A percentile compares a stretch with the other conserved stretches of the same genome.
These are phyloP conservation scores for Myotis davidii DNA, from an alignment of 2,113 vertebrate genomes.

Conservation along the genomic window DNA sequence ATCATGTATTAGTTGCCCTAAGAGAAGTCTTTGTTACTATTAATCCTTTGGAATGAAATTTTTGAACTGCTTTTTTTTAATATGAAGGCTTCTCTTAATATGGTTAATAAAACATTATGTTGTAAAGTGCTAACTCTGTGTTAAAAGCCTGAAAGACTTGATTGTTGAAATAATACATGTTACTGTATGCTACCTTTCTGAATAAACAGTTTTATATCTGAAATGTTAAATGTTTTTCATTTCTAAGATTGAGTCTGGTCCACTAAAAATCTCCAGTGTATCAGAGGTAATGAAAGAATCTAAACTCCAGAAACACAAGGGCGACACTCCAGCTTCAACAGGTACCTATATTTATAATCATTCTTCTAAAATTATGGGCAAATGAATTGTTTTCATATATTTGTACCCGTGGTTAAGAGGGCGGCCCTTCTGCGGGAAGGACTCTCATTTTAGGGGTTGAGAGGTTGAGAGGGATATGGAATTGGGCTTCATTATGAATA, in stretches of 20 bases:
- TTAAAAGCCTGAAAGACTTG: constrained; percentile 45
- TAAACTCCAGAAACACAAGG: constrained; percentile 83
- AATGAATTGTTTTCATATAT: background rate
- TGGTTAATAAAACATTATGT: background rate
- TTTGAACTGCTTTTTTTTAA: background rate
- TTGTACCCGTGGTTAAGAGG: background rate
- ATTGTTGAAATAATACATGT: constrained; percentile 26
- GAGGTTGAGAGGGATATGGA: background rate
- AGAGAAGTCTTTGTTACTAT: background rate
- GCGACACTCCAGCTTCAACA: constrained; percentile 76
- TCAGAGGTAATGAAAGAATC: constrained; percentile 89
- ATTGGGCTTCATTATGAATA: background rate
- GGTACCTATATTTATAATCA: constrained; percentile 69
- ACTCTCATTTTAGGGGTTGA: background rate
- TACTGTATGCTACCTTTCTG: background rate
- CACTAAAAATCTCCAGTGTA: constrained; percentile 89
- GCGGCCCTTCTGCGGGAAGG: background rate
- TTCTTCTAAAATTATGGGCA: background rate
- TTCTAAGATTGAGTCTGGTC: constrained; percentile 84
- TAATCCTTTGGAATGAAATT: background rate
- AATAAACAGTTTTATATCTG: background rate
- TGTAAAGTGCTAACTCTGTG: constrained; percentile 1
- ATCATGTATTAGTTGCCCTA: background rate
- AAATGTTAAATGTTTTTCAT: constrained; percentile 56
- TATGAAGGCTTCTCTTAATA: constrained; percentile 6